Conservation (phyloP, 2,888 invertebrate species). For the Trachelus troglodyta region DNA sequence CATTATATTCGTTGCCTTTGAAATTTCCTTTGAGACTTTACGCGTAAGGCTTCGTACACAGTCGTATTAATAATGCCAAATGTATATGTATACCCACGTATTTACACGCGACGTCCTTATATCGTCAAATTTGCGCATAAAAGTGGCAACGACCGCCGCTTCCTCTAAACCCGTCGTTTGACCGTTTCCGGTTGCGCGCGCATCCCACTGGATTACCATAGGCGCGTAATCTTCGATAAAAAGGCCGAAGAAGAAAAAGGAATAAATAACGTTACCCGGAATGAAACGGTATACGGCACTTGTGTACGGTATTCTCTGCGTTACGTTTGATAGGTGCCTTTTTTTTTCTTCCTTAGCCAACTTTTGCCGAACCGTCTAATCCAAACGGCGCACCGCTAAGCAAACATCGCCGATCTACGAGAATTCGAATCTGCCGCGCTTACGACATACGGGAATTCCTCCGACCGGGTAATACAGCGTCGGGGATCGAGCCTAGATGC, state of each 20-base stretch:
- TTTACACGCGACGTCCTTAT: neutral
- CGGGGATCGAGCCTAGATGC: neutral
- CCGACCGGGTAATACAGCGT: too few relatives aligned
- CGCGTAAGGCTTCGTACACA: neutral
- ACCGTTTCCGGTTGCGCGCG: slow-evolving; percentile 40
- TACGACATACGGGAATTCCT: neutral
- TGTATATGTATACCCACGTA: too few relatives aligned
- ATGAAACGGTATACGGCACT: neutral
- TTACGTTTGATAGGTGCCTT: neutral
- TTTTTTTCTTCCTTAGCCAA: neutral
- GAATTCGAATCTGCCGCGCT: neutral
- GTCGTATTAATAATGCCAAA: neutral
- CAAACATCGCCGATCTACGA: neutral
- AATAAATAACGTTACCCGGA: neutral
- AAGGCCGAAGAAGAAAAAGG: neutral
- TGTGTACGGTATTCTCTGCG: neutral
- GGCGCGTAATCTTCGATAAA: neutral
- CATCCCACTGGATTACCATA: neutral
- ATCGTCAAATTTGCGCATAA: slow-evolving; percentile 14
- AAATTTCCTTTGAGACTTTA: neutral
- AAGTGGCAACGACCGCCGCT: slow-evolving; percentile 53
- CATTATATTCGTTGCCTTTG: neutral
- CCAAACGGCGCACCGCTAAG: neutral
- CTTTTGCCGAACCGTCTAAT: neutral
- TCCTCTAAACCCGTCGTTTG: slow-evolving; percentile 44